Conservation (phyloP, 1,140 invertebrate genomes). For the Zaprionus kolodkinae region DNA sequence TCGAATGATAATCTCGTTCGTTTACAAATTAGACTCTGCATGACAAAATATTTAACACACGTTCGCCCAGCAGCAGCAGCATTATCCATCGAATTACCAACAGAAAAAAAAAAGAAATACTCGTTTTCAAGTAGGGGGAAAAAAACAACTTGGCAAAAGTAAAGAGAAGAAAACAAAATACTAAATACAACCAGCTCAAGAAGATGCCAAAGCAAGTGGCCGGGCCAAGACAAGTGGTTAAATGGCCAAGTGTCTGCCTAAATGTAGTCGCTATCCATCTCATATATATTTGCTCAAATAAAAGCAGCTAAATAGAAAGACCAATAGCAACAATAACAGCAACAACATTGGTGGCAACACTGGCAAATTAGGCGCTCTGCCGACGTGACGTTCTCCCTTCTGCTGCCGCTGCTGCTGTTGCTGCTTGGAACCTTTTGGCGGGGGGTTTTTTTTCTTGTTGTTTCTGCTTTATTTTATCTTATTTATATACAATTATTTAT, state of each 20-base stretch:
- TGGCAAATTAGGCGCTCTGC: slow-evolving; percentile 36
- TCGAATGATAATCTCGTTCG: slow-evolving; percentile 63
- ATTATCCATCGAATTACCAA: slow-evolving; percentile 25
- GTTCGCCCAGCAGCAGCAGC: slow-evolving; percentile 16
- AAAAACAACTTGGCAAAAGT: slow-evolving; percentile 26
- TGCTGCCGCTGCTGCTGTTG: background rate
- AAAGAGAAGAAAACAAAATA: slow-evolving; percentile 11
- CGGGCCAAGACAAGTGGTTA: slow-evolving; percentile 11
- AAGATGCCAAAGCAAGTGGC: slow-evolving; percentile 15
- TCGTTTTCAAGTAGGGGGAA: slow-evolving; percentile 6
- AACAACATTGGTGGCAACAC: slow-evolving; percentile 7
- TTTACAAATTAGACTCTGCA: slow-evolving; percentile 76
- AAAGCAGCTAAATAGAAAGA: slow-evolving; percentile 67
- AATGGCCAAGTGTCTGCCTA: slow-evolving; percentile 28
- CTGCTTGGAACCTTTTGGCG: background rate
- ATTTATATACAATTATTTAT: slow-evolving; percentile 43
- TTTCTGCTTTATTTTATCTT: slow-evolving; percentile 36
- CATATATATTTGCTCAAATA: slow-evolving; percentile 62
- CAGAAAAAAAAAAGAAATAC: slow-evolving; percentile 16
- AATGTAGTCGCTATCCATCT: slow-evolving; percentile 27
- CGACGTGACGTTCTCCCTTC: slow-evolving; percentile 13
- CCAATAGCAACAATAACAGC: slow-evolving; percentile 47
- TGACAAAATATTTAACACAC: slow-evolving; percentile 79
- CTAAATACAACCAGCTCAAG: slow-evolving; percentile 23
- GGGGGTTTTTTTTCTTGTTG: slow-evolving; percentile 10